A percentile compares a stretch with the other conserved stretches of the same genome.
Conservation (phyloP, 2,888 invertebrate genomes). For the Drosophila picticornis region DNA sequence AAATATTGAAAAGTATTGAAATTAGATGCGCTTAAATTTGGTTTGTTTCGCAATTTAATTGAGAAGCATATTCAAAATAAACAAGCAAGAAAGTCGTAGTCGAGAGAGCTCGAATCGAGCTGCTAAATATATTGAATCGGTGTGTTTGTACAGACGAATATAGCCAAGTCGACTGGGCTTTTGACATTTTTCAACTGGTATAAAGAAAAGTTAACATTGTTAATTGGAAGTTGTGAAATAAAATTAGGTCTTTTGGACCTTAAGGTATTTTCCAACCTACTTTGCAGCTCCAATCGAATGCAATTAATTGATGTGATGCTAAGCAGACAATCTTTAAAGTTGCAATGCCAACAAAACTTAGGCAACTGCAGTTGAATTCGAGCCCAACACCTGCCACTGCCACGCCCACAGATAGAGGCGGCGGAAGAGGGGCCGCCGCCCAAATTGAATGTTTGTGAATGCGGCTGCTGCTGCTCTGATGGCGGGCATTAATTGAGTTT, state of each 20-base stretch:
- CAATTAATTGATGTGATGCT: background rate
- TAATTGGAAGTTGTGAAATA: background rate
- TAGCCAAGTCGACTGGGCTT: background rate
- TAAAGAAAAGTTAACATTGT: background rate
- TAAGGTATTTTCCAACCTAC: background rate
- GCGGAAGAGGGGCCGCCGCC: background rate
- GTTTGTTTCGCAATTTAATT: background rate
- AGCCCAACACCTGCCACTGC: constrained; percentile 20
- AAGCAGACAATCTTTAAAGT: background rate
- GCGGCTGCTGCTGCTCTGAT: constrained; percentile 41
- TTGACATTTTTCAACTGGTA: background rate
- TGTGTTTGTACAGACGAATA: background rate
- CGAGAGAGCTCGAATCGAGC: background rate
- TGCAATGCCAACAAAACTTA: constrained; percentile 5
- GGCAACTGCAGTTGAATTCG: constrained; percentile 8
- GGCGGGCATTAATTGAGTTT: constrained; percentile 73
- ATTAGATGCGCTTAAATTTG: background rate
- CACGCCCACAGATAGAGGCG: background rate
- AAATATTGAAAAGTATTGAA: background rate
- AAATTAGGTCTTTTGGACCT: background rate
- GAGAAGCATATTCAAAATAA: background rate
- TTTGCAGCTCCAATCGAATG: constrained; percentile 3
- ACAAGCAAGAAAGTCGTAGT: background rate
- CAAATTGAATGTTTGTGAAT: constrained; percentile 32
- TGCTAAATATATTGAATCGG: background rate